phyloP scores from a whole-genome alignment of 2,797 vertebrate genomes.

The Acrossocheilus fasciatus region DNA sequence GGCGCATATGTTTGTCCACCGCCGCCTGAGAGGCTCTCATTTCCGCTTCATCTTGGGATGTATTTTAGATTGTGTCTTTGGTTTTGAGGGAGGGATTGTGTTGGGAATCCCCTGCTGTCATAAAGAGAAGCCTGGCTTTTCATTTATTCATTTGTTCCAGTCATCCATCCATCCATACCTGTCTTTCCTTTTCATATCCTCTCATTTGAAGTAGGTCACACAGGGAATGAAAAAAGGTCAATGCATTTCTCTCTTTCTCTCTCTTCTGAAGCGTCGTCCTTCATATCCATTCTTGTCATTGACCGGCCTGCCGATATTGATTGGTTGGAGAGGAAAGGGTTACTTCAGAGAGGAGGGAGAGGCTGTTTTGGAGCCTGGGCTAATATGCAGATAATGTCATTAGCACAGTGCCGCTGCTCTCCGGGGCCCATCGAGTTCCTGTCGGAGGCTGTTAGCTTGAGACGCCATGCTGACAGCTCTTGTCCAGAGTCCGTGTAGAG shows the following conservation, averaged over 20 bases:
- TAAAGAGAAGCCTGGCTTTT: constrained; percentile 51
- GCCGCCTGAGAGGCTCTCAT: constrained; percentile 50
- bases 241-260: constrained; percentile 40
- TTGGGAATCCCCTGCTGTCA: constrained; percentile 21
- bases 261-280: constrained; percentile 15
- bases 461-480: constrained; percentile 69
- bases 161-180: constrained; percentile 57
- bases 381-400: constrained; percentile 73
- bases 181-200: constrained; percentile 62
- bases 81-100: constrained; percentile 9
- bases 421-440: constrained; percentile 69
- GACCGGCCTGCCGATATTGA: constrained; percentile 53
- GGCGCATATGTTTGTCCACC: constrained; percentile 59
- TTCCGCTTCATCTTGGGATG: constrained; percentile 51
- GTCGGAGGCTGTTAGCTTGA: constrained; percentile 67
- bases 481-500: constrained; percentile 59
- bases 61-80: constrained; percentile 31
- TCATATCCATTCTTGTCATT: constrained; percentile 31
- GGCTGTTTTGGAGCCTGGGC: constrained; percentile 60
- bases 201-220: constrained; percentile 69
- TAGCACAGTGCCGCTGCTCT: constrained; percentile 61
- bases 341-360: constrained; percentile 29
- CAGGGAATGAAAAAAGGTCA: constrained; percentile 67
- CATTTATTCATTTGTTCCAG: constrained; percentile 62
- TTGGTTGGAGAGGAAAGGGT: constrained; percentile 44